Evolutionary conservation across 2,113 vertebrate species (phyloP).

Genomic region (Etheostoma spectabile): DNA sequence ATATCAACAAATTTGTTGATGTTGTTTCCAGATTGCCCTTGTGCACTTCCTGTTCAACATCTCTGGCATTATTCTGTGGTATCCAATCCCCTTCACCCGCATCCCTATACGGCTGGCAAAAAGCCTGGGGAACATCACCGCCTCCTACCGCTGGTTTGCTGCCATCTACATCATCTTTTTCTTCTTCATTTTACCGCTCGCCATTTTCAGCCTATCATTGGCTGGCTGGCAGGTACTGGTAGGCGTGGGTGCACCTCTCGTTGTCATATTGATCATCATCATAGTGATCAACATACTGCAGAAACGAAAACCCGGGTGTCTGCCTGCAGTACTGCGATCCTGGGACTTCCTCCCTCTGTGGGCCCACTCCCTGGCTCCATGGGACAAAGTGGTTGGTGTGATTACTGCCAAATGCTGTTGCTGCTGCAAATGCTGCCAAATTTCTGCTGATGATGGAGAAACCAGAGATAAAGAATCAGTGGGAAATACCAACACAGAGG

Average conservation of each 20-base stretch:
- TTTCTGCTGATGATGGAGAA: constrained; percentile 17
- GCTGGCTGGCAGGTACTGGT: constrained; percentile 91
- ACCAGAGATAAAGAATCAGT: constrained; percentile 51
- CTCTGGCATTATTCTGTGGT: constrained; percentile 94
- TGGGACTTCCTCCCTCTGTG: constrained; percentile 93
- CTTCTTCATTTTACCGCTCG: constrained; percentile 89
- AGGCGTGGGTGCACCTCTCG: constrained; percentile 87
- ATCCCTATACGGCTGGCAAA: constrained; percentile 91
- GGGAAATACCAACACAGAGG: constrained; percentile 66
- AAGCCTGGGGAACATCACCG: constrained; percentile 87
- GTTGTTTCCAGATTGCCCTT: constrained; percentile 88
- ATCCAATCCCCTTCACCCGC: constrained; percentile 90
- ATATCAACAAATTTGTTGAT: neutral
- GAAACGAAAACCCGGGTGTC: constrained; percentile 73
- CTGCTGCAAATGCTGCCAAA: constrained; percentile 88
- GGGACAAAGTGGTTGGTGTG: constrained; percentile 85
- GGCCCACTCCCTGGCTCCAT: constrained; percentile 91
- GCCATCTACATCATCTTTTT: constrained; percentile 88
- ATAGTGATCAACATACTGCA: constrained; percentile 87
- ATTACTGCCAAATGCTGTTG: constrained; percentile 81
- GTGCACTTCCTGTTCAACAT: constrained; percentile 98
- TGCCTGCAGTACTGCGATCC: constrained; percentile 86
- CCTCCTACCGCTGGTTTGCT: constrained; percentile 96
- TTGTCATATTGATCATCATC: constrained; percentile 77
- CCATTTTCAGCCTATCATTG: constrained; percentile 89